phyloP scores from a whole-genome alignment of 2,888 invertebrate species.

The Campoletis raptor region DNA sequence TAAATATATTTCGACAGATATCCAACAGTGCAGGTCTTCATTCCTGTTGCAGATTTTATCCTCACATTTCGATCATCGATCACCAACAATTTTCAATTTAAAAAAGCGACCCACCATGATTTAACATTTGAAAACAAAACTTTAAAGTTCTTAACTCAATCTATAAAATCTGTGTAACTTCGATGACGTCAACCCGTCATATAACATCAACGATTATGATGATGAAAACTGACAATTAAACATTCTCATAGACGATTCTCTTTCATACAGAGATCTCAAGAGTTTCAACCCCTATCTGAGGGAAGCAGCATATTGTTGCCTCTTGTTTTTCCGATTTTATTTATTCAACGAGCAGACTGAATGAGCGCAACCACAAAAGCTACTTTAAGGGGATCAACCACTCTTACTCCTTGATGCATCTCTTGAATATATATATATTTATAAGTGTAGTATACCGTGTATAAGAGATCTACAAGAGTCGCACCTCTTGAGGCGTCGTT shows the following conservation, averaged over 20 bases:
- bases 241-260: background rate
- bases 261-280: background rate
- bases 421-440: background rate
- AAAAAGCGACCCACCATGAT: background rate
- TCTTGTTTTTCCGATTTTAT: constrained; percentile 48
- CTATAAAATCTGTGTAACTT: background rate
- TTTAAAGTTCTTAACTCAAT: background rate
- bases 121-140: background rate
- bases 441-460: background rate
- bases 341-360: constrained; percentile 46
- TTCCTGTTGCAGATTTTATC: background rate
- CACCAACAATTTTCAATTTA: background rate
- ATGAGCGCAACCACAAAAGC: constrained; percentile 37
- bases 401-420: constrained; percentile 16
- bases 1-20: background rate
- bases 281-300: background rate
- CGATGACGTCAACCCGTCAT: background rate
- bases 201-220: background rate
- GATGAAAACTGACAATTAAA: background rate
- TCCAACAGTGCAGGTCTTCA: background rate
- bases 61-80: background rate
- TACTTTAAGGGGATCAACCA: constrained; percentile 24
- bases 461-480: constrained; percentile 27
- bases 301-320: constrained; percentile 9
- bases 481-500: constrained; percentile 31